Conservation (phyloP, 2,113 vertebrate species). For the Puntigrus tetrazona region DNA sequence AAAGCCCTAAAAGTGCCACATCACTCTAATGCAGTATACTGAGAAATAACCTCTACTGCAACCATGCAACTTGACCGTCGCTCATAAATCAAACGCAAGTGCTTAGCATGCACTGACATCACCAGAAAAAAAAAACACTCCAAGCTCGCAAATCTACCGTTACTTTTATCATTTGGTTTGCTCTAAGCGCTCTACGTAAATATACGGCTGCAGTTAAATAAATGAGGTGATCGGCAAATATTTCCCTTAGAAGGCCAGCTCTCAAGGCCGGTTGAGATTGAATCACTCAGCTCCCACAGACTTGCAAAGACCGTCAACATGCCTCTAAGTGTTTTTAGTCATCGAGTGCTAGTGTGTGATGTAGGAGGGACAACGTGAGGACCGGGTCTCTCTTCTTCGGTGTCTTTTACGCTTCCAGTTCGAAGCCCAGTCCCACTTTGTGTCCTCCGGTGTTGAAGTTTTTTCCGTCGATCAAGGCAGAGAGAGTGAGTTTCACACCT, state of each 20-base stretch:
- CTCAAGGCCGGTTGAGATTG: neutral
- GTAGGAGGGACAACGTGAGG: neutral
- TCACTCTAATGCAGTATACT: neutral
- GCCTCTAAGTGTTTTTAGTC: constrained; percentile 38
- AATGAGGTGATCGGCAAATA: constrained; percentile 6
- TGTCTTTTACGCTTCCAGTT: constrained; percentile 83
- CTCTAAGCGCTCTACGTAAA: neutral
- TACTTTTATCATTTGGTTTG: neutral
- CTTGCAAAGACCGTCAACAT: constrained; percentile 12
- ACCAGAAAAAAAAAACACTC: neutral
- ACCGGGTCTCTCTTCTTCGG: constrained; percentile 18
- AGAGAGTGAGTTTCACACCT: constrained; percentile 95
- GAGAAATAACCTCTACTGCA: constrained; percentile 7
- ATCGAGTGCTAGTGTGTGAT: neutral
- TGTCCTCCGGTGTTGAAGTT: constrained; percentile 94
- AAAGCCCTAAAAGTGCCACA: neutral
- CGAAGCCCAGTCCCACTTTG: constrained; percentile 94
- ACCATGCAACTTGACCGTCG: neutral
- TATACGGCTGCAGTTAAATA: neutral
- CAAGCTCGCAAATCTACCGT: neutral
- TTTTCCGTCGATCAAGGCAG: constrained; percentile 92
- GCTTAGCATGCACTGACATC: neutral
- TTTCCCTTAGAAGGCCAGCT: constrained; percentile 31
- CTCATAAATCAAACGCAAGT: neutral
- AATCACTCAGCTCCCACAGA: neutral